A percentile compares a stretch with the other conserved stretches of the same genome.
phyloP scores from a whole-genome alignment of 2,888 invertebrate genomes.

The Tachina fera region DNA sequence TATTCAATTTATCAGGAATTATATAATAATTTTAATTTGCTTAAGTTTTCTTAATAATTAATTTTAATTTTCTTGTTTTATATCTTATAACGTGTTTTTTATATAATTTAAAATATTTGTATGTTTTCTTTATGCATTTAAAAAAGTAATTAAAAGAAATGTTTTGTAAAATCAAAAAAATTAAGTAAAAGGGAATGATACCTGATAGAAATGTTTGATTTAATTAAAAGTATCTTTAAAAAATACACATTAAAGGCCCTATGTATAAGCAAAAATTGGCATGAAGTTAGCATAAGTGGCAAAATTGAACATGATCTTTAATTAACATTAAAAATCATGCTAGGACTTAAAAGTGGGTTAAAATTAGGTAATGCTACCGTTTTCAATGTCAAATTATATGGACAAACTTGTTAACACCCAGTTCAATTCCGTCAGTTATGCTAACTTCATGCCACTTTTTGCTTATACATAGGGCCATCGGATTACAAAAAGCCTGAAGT shows the following conservation, averaged over 20 bases:
- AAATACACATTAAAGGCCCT: neutral
- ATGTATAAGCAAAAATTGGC: too few relatives aligned
- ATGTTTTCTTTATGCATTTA: neutral
- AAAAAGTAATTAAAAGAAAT: constrained; percentile 19
- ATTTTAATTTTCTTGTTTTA: neutral
- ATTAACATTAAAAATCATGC: too few relatives aligned
- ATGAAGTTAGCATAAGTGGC: too few relatives aligned
- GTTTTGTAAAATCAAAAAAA: neutral
- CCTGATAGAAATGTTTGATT: neutral
- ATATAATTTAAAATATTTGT: constrained; percentile 21
- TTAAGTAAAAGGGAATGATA: neutral
- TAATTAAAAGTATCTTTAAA: neutral
- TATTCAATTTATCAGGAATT: neutral
- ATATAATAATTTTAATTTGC: constrained; percentile 26
- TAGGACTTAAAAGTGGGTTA: too few relatives aligned
- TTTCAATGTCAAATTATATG: too few relatives aligned
- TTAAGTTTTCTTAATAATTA: neutral
- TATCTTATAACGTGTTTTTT: constrained; percentile 6
- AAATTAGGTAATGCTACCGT: too few relatives aligned
- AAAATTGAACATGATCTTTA: too few relatives aligned
- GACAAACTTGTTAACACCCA: too few relatives aligned
- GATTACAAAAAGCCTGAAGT: too few relatives aligned
- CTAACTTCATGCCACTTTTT: too few relatives aligned
- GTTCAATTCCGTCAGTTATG: too few relatives aligned
- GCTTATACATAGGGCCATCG: too few relatives aligned